These are phyloP conservation scores for Koerneria pararmatus DNA, from an alignment of 2,888 invertebrate genomes.

Conservation along the genomic window DNA sequence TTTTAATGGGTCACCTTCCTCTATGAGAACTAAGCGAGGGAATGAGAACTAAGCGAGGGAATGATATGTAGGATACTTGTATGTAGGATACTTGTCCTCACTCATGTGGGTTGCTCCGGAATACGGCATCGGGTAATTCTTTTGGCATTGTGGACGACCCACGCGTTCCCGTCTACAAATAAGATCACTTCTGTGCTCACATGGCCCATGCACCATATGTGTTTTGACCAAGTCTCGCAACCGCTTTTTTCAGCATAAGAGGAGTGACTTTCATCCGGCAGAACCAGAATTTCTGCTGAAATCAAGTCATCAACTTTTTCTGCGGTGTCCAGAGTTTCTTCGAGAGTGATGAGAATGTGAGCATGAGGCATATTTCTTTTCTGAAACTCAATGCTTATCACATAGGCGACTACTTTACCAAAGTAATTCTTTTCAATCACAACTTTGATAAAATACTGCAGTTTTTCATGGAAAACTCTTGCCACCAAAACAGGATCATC, in stretches of 20 bases:
- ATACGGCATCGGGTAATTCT: conserved; percentile 27
- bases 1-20: too few relatives aligned
- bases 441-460: conserved; percentile 35
- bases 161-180: conserved; percentile 24
- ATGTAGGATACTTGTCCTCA: conserved; percentile 25
- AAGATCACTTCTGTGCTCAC: conserved; percentile 43
- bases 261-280: conserved; percentile 23
- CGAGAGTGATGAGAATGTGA: conserved; percentile 42
- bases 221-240: conserved; percentile 53
- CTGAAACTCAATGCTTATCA: conserved; percentile 55
- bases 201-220: conserved; percentile 60
- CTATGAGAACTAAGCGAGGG: too few relatives aligned
- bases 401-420: conserved; percentile 33
- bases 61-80: too few relatives aligned
- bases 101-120: conserved; percentile 12
- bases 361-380: conserved; percentile 55
- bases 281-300: conserved; percentile 55
- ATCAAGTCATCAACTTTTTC: conserved; percentile 57
- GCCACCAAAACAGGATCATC: conserved; percentile 41
- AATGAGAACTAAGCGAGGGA: too few relatives aligned
- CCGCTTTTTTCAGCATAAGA: conserved; percentile 44
- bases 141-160: conserved; percentile 18
- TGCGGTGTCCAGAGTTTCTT: conserved; percentile 13
- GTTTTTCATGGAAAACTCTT: conserved; percentile 45
- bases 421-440: conserved; percentile 34